Conservation (phyloP, 2,797 vertebrate species). For the Tauraco hartlaubi region DNA sequence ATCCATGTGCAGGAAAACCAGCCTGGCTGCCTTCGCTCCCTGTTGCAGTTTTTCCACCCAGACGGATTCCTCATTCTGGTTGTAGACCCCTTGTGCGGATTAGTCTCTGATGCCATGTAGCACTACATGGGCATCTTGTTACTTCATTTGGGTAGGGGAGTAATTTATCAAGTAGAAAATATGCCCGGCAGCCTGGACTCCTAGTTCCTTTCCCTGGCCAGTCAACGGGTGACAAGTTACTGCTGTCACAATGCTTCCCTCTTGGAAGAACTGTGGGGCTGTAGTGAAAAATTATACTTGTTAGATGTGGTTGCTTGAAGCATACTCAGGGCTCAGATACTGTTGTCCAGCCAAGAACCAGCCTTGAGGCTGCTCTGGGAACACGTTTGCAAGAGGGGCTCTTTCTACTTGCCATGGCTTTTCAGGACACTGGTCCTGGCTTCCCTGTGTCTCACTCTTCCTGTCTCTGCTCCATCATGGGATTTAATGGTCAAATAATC, state of each 20-base stretch:
- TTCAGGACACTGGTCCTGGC: not conserved
- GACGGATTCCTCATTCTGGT: not conserved
- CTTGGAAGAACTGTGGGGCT: not conserved
- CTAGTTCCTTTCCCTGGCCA: not conserved
- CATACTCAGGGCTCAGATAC: not conserved
- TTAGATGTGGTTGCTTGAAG: not conserved
- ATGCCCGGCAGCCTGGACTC: not conserved
- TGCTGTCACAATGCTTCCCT: not conserved
- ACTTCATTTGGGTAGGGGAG: not conserved
- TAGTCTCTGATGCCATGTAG: not conserved
- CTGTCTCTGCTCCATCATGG: not conserved
- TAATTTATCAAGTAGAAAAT: not conserved
- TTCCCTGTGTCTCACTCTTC: not conserved
- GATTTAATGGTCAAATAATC: not conserved
- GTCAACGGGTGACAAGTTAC: not conserved
- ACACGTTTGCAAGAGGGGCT: not conserved
- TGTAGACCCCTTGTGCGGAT: not conserved
- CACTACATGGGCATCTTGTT: not conserved
- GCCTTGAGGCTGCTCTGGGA: not conserved
- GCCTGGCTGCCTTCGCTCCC: not conserved
- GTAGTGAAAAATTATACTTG: not conserved
- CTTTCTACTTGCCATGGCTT: not conserved
- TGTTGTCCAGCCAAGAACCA: not conserved
- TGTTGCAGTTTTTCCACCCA: not conserved
- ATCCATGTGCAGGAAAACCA: not conserved